Conservation (phyloP, 2,113 vertebrate species). For the Microcebus tavaratra region DNA sequence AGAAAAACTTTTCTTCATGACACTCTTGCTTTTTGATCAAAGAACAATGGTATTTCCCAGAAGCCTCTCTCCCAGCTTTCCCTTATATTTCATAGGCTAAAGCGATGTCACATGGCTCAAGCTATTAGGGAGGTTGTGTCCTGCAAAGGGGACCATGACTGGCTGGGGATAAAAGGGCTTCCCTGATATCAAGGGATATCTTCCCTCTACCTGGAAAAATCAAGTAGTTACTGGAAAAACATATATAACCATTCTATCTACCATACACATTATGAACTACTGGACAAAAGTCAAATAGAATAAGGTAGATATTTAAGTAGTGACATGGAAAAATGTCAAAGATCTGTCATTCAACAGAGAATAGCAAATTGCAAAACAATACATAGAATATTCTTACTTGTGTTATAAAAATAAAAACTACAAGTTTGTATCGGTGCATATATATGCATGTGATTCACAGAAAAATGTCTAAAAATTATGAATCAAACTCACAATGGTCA, state of each 20-base stretch:
- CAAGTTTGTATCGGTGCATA: neutral
- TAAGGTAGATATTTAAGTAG: neutral
- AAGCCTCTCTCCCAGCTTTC: neutral
- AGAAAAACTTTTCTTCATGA: neutral
- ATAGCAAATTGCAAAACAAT: neutral
- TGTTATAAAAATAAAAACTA: neutral
- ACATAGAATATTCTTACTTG: neutral
- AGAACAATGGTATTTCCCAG: neutral
- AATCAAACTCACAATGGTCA: neutral
- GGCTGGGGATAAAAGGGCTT: neutral
- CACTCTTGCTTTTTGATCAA: neutral
- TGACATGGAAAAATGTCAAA: neutral
- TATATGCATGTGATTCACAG: neutral
- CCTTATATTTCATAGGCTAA: neutral
- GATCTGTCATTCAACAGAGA: neutral
- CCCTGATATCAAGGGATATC: neutral
- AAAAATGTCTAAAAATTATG: neutral
- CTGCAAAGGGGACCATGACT: neutral
- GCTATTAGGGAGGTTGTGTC: neutral
- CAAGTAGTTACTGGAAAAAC: neutral
- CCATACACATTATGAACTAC: too few species aligned
- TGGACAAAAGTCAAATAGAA: neutral
- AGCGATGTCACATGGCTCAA: neutral
- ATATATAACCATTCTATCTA: neutral
- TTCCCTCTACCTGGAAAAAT: neutral